Percentiles rank a stretch among this genome's conserved stretches.
Conservation (phyloP, 2,888 invertebrate species). For the Idaea aversata region DNA sequence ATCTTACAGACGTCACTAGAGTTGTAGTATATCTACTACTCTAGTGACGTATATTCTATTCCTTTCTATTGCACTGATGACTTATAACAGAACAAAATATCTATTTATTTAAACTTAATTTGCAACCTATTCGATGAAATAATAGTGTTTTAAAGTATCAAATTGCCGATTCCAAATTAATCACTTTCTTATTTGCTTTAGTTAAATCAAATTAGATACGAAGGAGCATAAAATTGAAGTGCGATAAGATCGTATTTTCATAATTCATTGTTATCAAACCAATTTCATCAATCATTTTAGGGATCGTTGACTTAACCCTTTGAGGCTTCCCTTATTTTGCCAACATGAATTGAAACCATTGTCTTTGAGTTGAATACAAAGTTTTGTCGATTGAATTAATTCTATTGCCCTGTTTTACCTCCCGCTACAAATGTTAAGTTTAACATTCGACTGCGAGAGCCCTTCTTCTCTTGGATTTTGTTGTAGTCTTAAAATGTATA, state of each 20-base stretch:
- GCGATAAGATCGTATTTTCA: slow-evolving; percentile 6
- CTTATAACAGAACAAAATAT: not conserved
- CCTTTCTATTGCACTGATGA: not conserved
- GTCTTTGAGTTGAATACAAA: slow-evolving; percentile 68
- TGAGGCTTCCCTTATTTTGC: slow-evolving; percentile 61
- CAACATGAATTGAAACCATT: slow-evolving; percentile 65
- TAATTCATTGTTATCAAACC: slow-evolving; percentile 33
- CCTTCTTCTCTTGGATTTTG: slow-evolving; percentile 45
- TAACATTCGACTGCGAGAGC: slow-evolving; percentile 55
- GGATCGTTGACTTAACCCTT: slow-evolving; percentile 57
- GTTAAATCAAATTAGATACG: not conserved
- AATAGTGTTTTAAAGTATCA: too few species aligned
- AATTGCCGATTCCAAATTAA: not conserved
- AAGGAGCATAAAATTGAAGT: slow-evolving; percentile 1
- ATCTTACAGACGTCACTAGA: not conserved
- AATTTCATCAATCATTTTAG: slow-evolving; percentile 54
- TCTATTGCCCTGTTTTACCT: slow-evolving; percentile 70
- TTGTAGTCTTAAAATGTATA: slow-evolving; percentile 40
- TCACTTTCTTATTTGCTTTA: not conserved
- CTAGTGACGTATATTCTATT: not conserved
- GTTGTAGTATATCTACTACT: not conserved
- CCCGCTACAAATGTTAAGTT: slow-evolving; percentile 67
- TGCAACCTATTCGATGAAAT: too few species aligned
- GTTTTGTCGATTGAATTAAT: slow-evolving; percentile 75
- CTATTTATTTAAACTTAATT: too few species aligned